Conservation (phyloP, 2,113 vertebrate species). For the Phodopus roborovskii region DNA sequence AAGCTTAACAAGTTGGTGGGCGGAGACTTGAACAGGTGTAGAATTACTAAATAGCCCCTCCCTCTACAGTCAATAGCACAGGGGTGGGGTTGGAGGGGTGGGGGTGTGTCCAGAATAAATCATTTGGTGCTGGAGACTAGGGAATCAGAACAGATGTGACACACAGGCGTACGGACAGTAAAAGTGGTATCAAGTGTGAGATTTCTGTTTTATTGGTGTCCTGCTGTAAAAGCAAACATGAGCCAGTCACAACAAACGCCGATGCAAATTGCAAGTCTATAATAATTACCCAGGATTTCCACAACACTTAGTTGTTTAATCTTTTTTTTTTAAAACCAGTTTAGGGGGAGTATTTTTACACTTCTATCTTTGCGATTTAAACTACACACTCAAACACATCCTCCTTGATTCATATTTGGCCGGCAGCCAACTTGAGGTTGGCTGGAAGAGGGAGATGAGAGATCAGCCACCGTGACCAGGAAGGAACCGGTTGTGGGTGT, state of each 20-base stretch:
- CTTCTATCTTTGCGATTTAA: not conserved
- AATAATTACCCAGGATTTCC: not conserved
- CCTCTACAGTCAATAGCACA: constrained; percentile 82
- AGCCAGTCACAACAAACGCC: not conserved
- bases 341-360: not conserved
- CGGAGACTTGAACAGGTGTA: constrained; percentile 92
- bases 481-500: constrained; percentile 58
- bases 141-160: constrained; percentile 56
- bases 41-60: constrained; percentile 91
- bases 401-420: constrained; percentile 51
- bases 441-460: constrained; percentile 44
- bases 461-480: constrained; percentile 38
- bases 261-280: not conserved
- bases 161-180: not conserved
- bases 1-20: constrained; percentile 91
- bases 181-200: not conserved
- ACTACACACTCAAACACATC: not conserved
- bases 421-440: constrained; percentile 2
- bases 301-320: not conserved
- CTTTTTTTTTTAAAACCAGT: not conserved
- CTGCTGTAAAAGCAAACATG: not conserved
- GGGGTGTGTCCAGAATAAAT: constrained; percentile 73
- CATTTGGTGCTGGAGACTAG: constrained; percentile 46
- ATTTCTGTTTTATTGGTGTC: not conserved
- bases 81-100: not conserved